Evolutionary conservation across 2,888 invertebrate genomes (phyloP), one percentile per base, ranked within the genome.

Genomic region (Stenurella melanura): DNA sequence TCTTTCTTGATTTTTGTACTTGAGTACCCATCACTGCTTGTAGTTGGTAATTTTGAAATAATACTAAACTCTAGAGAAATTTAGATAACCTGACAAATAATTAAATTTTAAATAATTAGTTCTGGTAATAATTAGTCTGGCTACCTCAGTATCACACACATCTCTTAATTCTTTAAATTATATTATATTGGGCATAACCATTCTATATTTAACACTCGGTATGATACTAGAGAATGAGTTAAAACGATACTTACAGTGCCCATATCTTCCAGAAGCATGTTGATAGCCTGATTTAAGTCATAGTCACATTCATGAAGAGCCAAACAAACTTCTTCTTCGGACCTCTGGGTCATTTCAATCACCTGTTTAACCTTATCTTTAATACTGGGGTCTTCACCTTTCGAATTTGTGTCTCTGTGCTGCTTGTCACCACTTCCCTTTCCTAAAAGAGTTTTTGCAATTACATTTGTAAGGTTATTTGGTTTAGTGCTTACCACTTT

Each of bases 251-350:
- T 85, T 80, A 93, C 93, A 90, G 93, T 92, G 85, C 91, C 91
- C 64, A 91, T 92, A 77, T 95, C 94, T 89, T 97, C 97, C 71
- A 95, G 91, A 79, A 97, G 92, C 90, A 95, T 93, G 87, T 95
- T 94, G 84, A 95, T 94, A 79, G 97, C 98, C 87, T 93, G 93
- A 85, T 95, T 94, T 88, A 96, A 91, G 90, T 98, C 97, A 89
- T 96, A 94, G 90, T 97, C 96, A 87, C 96, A 95, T 91, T 98
- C 98, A 89, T 97, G 96, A 75, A 98, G 93, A 78, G 97, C 98
- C 88, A 96, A 95, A 87, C 96, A 95, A 73, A 96, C 97, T 90
- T 97, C 96, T 89, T 97, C 97, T 88, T 96, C 96, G 72, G 96
- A 93, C 87, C 95, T 94, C 85, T 95, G 94, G 74, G 98, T 97